phyloP scores from a whole-genome alignment of 2,797 vertebrate species.

The Coreius guichenoti region DNA sequence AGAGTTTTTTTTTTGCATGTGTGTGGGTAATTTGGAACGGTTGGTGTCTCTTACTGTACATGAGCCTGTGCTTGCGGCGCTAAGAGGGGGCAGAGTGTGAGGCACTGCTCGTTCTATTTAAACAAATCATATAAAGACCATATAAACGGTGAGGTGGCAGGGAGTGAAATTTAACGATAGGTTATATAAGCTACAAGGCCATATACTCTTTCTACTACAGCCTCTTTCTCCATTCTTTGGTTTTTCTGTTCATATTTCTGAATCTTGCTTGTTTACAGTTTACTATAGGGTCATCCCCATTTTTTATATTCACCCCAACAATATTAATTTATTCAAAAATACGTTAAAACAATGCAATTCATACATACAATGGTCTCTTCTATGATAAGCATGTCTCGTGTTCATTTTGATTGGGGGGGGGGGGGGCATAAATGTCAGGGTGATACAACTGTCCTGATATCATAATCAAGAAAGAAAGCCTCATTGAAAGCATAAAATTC shows the following conservation, averaged over 20 bases:
- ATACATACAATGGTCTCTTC: background rate
- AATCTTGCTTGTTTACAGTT: background rate
- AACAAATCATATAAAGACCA: conserved; percentile 49
- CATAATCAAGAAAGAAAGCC: background rate
- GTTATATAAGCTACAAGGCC: conserved; percentile 28
- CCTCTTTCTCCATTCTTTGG: background rate
- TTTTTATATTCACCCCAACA: too few relatives aligned
- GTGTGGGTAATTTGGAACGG: conserved; percentile 37
- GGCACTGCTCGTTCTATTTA: conserved; percentile 38
- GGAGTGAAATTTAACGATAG: conserved; percentile 41
- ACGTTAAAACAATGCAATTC: background rate
- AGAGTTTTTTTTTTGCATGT: conserved; percentile 22
- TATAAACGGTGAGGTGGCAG: conserved; percentile 44
- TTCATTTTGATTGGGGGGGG: too few relatives aligned
- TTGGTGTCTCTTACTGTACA: conserved; percentile 28
- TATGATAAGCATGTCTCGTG: background rate
- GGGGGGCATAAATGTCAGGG: background rate
- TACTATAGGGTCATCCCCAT: background rate
- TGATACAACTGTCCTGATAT: background rate
- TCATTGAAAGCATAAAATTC: background rate
- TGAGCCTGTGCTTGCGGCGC: conserved; percentile 27
- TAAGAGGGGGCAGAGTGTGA: conserved; percentile 43
- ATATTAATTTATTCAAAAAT: background rate
- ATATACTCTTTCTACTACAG: conserved; percentile 17
- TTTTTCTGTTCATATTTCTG: background rate